These are phyloP conservation scores for Conus canariensis DNA, from an alignment of 2,888 invertebrate genomes.

Conservation along the genomic window DNA sequence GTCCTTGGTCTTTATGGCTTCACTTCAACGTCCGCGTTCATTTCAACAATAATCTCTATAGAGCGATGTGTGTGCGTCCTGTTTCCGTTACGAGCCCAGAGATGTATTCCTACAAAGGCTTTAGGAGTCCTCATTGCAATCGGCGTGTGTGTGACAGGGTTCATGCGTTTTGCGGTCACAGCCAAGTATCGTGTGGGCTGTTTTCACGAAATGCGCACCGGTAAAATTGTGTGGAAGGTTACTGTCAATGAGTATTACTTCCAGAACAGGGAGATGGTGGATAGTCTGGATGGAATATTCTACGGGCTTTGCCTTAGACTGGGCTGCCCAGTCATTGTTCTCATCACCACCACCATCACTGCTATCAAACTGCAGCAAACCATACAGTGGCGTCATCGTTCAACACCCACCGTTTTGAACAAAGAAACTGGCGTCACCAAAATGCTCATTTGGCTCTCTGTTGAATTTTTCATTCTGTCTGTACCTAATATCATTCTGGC, in stretches of 20 bases:
- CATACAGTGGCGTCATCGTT: background rate
- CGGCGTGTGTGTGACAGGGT: no score
- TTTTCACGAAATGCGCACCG: no score
- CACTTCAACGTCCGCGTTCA: no score
- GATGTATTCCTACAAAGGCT: no score
- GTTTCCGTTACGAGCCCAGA: no score
- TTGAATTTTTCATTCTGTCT: slow-evolving; percentile 28
- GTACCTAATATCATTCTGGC: background rate
- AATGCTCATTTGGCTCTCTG: slow-evolving; percentile 30
- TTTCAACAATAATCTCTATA: no score
- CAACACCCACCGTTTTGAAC: background rate
- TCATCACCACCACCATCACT: slow-evolving; percentile 37
- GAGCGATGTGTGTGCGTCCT: no score
- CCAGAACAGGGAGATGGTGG: background rate
- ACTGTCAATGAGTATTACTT: slow-evolving; percentile 23
- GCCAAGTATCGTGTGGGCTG: no score
- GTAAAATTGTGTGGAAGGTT: no score
- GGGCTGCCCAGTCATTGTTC: slow-evolving; percentile 10
- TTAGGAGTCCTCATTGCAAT: no score
- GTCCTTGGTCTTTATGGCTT: no score
- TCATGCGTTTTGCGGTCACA: no score
- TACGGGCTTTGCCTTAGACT: slow-evolving; percentile 12
- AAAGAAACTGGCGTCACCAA: slow-evolving; percentile 35
- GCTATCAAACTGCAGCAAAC: slow-evolving; percentile 1
- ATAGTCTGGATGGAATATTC: background rate